phyloP scores from a whole-genome alignment of 2,888 invertebrate species.

The Tineola bisselliella region DNA sequence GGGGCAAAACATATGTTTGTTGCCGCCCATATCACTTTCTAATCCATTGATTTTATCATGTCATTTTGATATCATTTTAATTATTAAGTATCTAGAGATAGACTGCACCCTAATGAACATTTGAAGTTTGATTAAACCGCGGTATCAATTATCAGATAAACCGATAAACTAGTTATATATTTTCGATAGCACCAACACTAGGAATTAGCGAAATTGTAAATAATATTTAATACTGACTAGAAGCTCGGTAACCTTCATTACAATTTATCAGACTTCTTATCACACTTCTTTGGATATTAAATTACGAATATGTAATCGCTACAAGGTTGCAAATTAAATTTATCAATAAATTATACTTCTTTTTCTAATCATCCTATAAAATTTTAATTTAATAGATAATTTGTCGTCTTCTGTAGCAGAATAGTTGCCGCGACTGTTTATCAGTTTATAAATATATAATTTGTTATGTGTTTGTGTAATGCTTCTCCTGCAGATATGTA shows the following conservation, averaged over 20 bases:
- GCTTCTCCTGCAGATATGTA: no score
- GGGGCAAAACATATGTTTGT: conserved; percentile 4
- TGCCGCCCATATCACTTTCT: not conserved
- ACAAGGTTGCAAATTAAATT: conserved; percentile 2
- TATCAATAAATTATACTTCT: not conserved
- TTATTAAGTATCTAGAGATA: conserved; percentile 1
- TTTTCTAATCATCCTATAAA: not conserved
- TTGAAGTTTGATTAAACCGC: conserved; percentile 1
- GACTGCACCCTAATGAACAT: conserved; percentile 6
- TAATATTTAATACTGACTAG: not conserved
- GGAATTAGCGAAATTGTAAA: not conserved
- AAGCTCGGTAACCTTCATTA: conserved; percentile 2
- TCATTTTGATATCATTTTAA: not conserved
- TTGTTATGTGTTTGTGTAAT: no score
- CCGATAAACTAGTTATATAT: not conserved
- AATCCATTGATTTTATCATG: not conserved
- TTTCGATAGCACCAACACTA: not conserved
- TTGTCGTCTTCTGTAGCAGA: no score
- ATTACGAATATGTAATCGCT: not conserved
- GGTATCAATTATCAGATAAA: not conserved
- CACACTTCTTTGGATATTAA: not conserved
- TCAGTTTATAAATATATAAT: no score
- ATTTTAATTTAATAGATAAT: no score
- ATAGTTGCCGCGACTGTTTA: no score
- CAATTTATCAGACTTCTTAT: not conserved